Base-by-base conservation (phyloP, 2,888 invertebrate genomes). In the Noctuana brunneofusca region DNA sequence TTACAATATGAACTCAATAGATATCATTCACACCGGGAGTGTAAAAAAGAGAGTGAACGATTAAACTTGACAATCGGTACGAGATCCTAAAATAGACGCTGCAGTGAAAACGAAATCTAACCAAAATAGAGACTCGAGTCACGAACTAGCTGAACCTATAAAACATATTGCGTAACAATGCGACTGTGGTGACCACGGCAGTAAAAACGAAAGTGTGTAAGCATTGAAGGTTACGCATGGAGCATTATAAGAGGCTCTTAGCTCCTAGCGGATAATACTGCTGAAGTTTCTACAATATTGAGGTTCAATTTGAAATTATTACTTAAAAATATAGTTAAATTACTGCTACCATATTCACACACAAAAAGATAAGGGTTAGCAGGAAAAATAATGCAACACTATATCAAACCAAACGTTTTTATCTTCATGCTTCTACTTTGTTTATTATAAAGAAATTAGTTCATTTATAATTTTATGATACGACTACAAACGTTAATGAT, bases 161-260 rank as follows among this genome's bases (percentile, higher is more conserved):
- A 65, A 58, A 53, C 46, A 41, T 38, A 24, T 67, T 67, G 64
- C 58, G 55, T 50, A 67, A 73, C 54, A 65, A 68, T 65, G 50
- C 66, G 68, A 66, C 66, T 65, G 53, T 65, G 69, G 66, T 63
- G 62, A 58, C 56, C 66, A 60, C 64, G 58, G 63, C 58, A 66
- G 65, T 65, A 67, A 64, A 65, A 69, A 63, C 64, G 69, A 67
- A 69, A 69, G 69, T 67, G 58, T 52, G 58, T 53, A 46, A 59
- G 58, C 58, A 35, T 38, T 27, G 49, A 30, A 63, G 63, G 63
- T 43, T 56, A 56, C 24, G 56, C 63, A 56, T 12, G 49, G 9
- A 50, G 66, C 55, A 66, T 69, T 60, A 46, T 52, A 64, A 38
- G 16, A 67, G 54, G 59, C 27, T 50, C 22, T 20, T 46, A 20